Evolutionary conservation across 2,888 invertebrate species (phyloP), one percentile per base, ranked within the genome.

Genomic region (Rotaria magnacalcarata): DNA sequence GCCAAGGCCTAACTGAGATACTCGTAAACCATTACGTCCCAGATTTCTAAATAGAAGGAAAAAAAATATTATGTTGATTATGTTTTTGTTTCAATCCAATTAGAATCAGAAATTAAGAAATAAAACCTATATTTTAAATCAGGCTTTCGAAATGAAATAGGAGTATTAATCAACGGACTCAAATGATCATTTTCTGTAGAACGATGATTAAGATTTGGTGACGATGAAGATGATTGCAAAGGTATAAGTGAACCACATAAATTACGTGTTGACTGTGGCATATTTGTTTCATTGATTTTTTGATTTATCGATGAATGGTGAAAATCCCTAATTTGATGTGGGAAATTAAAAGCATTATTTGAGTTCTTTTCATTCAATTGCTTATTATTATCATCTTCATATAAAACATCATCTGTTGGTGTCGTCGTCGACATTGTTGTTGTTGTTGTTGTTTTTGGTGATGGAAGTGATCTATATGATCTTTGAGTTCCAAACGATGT

Each of bases 11-110:
- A 97, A 94, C 92, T 96, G 96, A 89, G 96, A 96, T 87, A 97
- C 96, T 88, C 96, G 93, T 88, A 97, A 93, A 85, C 97, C 97
- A 90, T 96, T 96, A 92, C 97, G 97, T 89, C 97, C 97, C 89
- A 97, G 93, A 92, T 96, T 96, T 91, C 96, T 94, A 85, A 54
- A 67, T 52, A 67, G 34, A 34, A 34, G 34, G 2, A 86, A 43
- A 16, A 67, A 43, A 47, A 19, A 47, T 47, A 80, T n/a, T 10
- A 47, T 43, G 47, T 19, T 80, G 2, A 34, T 34, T 8, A n/a
- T 80, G 10, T 80, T 24, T 24, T 24, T 1, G 6, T 43, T 21
- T 24, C 14, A 50, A 11, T 21, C 21, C 24, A 5, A 24, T 43
- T 14, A 2, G 19, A 47, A 47, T 24, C n/a, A 4, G 10, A 80